Base-by-base conservation (phyloP, 2,113 vertebrate genomes). In the Athene noctua region DNA sequence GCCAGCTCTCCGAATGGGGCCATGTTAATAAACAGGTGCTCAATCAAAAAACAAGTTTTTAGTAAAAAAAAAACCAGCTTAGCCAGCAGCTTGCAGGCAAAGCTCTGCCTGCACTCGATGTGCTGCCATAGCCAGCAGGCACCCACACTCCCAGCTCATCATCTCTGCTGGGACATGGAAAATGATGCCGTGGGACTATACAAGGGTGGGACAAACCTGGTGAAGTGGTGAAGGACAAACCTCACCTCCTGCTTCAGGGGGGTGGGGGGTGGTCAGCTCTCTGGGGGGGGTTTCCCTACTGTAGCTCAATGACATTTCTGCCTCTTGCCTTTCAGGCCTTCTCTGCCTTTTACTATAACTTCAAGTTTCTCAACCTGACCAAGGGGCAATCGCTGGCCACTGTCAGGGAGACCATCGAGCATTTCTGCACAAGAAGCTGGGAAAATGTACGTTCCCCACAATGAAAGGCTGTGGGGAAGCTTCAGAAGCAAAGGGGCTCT, bases 331-430 rank as follows among this genome's bases (percentile, higher is more conserved):
- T 63, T 9, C 96, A 99, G 99, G 98, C 98, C 23, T 99, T 99
- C 92, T 98, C 99, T 85, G 98, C 95, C 47, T 99, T 98, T 74
- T 99, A 98, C 83, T 98, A 99, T 54, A 99, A 98, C 40, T 98
- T 99, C 97, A 89, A 75, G 79, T 99, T 99, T 78, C 97, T 99
- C 92, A 99, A 99, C 79, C 97, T 99, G 96, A 98, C 98, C 1
- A 57, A 97, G 30, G 93, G 96, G 68, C 97, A 98, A 77, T 27
- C 98, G 0, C 95, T 99, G 95, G 54, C 67, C 40, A 12, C 27
- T 0, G 97, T 95, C 80, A 98, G 96, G 36, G 74, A 80, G 36
- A 97, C 97, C 6, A 52, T 98, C 6, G 82, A 98, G 94, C 49
- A 40, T 6, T 97, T 98, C 97, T 99, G 99, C 93, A 75, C 40